Conservation (phyloP, 2,113 vertebrate species). For the Choloepus hoffmanni region DNA sequence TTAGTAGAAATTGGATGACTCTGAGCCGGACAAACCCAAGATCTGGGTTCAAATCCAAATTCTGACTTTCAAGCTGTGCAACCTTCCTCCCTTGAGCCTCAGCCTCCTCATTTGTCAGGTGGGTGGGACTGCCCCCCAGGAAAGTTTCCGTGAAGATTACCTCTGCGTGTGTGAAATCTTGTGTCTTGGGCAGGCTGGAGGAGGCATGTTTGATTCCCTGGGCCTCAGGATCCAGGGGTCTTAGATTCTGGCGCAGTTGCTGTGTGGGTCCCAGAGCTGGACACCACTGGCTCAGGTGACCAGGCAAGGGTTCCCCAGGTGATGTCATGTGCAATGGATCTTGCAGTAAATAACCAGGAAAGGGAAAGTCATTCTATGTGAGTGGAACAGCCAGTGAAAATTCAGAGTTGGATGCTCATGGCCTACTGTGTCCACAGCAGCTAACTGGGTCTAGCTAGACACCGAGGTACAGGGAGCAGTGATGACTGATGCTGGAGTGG, state of each 20-base stretch:
- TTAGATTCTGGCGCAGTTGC: not conserved
- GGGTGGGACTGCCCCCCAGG: no score
- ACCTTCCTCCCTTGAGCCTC: not conserved
- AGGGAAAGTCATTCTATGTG: not conserved
- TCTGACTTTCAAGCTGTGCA: not conserved
- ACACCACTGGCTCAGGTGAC: not conserved
- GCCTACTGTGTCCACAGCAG: not conserved
- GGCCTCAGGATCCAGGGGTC: not conserved
- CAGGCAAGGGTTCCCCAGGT: not conserved
- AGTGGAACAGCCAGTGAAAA: not conserved
- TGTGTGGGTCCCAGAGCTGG: not conserved
- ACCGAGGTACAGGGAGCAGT: accelerated
- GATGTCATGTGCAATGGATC: accelerated
- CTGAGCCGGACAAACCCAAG: not conserved
- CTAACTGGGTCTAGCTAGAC: not conserved
- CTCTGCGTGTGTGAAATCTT: not conserved
- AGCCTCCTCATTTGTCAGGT: not conserved
- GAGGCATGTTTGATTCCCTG: no score
- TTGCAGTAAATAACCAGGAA: not conserved
- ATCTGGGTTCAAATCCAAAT: not conserved
- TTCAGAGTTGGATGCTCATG: not conserved
- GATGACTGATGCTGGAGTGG: not conserved
- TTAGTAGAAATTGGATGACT: not conserved
- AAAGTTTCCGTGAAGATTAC: not conserved
- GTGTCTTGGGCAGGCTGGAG: not conserved